These are phyloP conservation scores for Nothoprocta pentlandii DNA, from an alignment of 2,113 vertebrate genomes.

Conservation along the genomic window DNA sequence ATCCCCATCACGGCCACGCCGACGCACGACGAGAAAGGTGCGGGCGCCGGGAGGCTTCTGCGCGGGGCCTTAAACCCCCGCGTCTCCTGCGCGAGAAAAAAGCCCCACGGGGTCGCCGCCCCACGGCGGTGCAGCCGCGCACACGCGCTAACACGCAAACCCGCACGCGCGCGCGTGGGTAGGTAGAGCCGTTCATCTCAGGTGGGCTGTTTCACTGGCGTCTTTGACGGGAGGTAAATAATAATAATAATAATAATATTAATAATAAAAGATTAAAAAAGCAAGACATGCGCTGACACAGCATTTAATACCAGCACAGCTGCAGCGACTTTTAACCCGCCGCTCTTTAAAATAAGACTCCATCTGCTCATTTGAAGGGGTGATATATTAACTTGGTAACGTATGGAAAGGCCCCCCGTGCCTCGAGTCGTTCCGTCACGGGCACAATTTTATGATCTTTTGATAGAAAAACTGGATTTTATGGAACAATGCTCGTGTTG, in stretches of 20 bases:
- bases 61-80: not conserved
- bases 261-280: too few relatives aligned
- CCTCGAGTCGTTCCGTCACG: not conserved
- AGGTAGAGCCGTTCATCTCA: not conserved
- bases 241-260: too few relatives aligned
- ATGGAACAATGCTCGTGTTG: not conserved
- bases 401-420: not conserved
- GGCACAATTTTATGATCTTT: conserved; percentile 16
- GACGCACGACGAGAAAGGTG: conserved; percentile 99
- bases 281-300: not conserved
- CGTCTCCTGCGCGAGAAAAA: not conserved
- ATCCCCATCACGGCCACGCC: conserved; percentile 94
- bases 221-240: not conserved
- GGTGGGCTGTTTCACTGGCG: not conserved
- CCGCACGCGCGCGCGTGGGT: not conserved
- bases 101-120: not conserved
- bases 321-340: conserved; percentile 7
- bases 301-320: not conserved
- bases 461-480: not conserved
- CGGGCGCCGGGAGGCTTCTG: not conserved
- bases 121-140: not conserved
- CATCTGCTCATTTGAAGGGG: conserved; percentile 45
- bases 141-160: not conserved
- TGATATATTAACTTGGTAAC: conserved; percentile 33
- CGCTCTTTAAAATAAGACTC: not conserved